A percentile compares a stretch with the other conserved stretches of the same genome.
phyloP scores from a whole-genome alignment of 2,113 vertebrate genomes.

The Pagrus major region DNA sequence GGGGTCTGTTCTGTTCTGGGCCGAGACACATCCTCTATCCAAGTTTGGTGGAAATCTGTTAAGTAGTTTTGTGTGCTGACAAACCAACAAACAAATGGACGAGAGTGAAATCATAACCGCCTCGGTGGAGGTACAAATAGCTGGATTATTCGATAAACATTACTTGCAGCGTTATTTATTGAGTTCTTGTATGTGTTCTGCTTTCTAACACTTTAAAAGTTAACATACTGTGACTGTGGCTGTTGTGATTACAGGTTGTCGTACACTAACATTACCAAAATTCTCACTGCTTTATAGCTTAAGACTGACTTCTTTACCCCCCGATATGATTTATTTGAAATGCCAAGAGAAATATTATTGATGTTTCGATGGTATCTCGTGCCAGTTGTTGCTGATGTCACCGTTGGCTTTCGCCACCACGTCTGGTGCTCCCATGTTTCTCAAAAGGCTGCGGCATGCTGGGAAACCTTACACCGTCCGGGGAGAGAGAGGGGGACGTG shows the following conservation, averaged over 20 bases:
- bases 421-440: conserved; percentile 56
- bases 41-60: too few species aligned
- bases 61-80: too few species aligned
- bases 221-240: too few species aligned
- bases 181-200: too few species aligned
- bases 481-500: conserved; percentile 44
- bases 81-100: too few species aligned
- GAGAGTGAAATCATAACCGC: too few species aligned
- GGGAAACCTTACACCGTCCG: conserved; percentile 76
- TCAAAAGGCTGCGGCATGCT: conserved; percentile 66
- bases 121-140: too few species aligned
- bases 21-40: too few species aligned
- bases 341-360: conserved; percentile 71
- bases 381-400: conserved; percentile 81
- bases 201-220: background rate
- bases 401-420: conserved; percentile 63
- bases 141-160: background rate
- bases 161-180: background rate
- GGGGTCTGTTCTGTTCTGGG: too few species aligned
- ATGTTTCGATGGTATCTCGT: conserved; percentile 69
- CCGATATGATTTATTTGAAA: conserved; percentile 72
- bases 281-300: background rate
- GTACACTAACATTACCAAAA: background rate
- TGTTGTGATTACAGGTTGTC: background rate
- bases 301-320: conserved; percentile 8